Percentiles rank a stretch among this genome's conserved stretches.
Evolutionary conservation across 2,113 vertebrate genomes (phyloP).

Genomic region (Nothobranchius kuhntae): DNA sequence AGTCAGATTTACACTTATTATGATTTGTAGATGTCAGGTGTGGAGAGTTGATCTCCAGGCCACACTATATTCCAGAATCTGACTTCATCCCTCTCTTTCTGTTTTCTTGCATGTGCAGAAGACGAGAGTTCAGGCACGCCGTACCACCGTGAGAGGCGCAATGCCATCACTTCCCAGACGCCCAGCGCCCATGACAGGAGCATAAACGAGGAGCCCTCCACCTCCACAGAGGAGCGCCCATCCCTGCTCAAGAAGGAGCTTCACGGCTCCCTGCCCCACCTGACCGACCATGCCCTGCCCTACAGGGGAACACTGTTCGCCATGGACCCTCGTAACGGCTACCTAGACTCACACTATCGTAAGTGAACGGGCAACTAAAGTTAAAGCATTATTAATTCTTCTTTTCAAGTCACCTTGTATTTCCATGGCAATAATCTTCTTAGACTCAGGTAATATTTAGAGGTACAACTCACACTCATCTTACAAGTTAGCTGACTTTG

Average conservation of each 20-base stretch:
- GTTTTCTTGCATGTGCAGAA: slow-evolving; percentile 74
- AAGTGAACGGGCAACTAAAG: slow-evolving; percentile 71
- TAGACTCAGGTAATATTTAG: too few relatives aligned
- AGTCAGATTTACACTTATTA: slow-evolving; percentile 43
- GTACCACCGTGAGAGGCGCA: slow-evolving; percentile 95
- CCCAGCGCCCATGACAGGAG: slow-evolving; percentile 82
- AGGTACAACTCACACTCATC: too few relatives aligned
- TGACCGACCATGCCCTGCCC: slow-evolving; percentile 89
- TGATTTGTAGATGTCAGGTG: slow-evolving; percentile 33
- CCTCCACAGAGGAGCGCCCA: slow-evolving; percentile 92
- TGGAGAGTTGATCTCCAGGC: slow-evolving; percentile 21
- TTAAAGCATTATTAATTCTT: not conserved
- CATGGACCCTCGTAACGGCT: slow-evolving; percentile 94
- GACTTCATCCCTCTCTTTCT: not conserved
- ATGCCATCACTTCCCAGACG: slow-evolving; percentile 86
- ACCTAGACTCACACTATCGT: slow-evolving; percentile 95
- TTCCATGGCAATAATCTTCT: too few relatives aligned
- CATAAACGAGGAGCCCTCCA: slow-evolving; percentile 93
- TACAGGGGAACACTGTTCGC: slow-evolving; percentile 92
- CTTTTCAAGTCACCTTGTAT: too few relatives aligned
- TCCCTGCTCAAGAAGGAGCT: slow-evolving; percentile 97
- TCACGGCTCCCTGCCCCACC: slow-evolving; percentile 89
- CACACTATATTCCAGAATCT: slow-evolving; percentile 4
- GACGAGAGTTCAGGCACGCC: slow-evolving; percentile 90
- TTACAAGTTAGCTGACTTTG: too few relatives aligned